Base-by-base conservation (phyloP, 2,113 vertebrate genomes). In the Lepidothrix coronata region DNA sequence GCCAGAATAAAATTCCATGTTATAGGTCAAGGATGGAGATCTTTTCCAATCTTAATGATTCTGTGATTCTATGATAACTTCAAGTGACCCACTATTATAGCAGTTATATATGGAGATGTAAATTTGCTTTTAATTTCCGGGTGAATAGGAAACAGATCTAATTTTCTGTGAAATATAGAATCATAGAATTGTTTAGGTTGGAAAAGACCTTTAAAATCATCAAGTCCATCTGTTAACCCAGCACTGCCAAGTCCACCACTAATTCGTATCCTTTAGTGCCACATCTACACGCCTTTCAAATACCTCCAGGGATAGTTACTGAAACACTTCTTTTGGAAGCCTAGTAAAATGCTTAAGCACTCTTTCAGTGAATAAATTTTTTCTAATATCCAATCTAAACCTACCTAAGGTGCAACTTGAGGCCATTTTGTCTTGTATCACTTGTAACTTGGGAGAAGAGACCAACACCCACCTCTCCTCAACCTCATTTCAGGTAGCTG, bases 201-300 rank as follows among this genome's bases (percentile, higher is more conserved):
- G 19, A 52, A 72, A 66, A 72, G 27, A 52, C 11, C 28, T 66
- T 72, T 72, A 41, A 66, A 77, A 58, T 22, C 17, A 25, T 14
- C 4, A 21, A 49, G 4, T 27, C 28, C 16, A 35, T 2, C 16
- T 13, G 1, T 39, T 22, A 46, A 58, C 13, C 33, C 27, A 51
- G 31, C 49, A 51, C 8, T 37, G 35, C 15, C 41, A 71, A n/a
- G 27, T 44, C 44, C 16, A 44, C 9, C 23, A 58, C 4, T 58
- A 49, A 43, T 49, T 4, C 0, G 0, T 65, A 15, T 49, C 25
- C 11, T 43, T 24, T 21, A 72, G 23, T 35, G 16, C 27, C 44
- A 22, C 28, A 35, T 22, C 41, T 58, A 35, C 19, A 75, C 4
- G 7, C 25, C 24, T 72, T 65, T 58, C 30, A 85, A 58, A 30